Evolutionary conservation across 1,140 invertebrate species (phyloP).

Genomic region (Halotydeus destructor): DNA sequence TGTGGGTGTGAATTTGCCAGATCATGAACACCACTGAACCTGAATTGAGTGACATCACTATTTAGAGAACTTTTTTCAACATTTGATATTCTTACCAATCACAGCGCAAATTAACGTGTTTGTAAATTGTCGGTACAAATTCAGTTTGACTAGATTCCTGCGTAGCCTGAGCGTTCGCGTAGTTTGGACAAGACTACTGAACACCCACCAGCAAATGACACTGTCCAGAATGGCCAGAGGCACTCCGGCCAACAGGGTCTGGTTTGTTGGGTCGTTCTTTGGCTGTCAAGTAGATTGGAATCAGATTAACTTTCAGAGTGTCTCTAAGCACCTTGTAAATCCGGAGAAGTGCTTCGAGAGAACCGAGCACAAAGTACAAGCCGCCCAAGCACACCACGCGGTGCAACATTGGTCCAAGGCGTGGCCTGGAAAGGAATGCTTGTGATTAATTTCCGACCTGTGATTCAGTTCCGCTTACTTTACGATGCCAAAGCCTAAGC

Average conservation of each 20-base stretch:
- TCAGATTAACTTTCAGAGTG: slow-evolving; percentile 6
- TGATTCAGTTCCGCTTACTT: slow-evolving; percentile 53
- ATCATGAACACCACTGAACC: slow-evolving; percentile 75
- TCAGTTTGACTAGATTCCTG: slow-evolving; percentile 65
- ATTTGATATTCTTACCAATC: slow-evolving; percentile 29
- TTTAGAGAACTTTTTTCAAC: too few relatives aligned
- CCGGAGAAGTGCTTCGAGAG: slow-evolving; percentile 54
- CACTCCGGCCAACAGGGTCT: slow-evolving; percentile 45
- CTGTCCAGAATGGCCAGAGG: slow-evolving; percentile 42
- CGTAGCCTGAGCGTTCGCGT: slow-evolving; percentile 62
- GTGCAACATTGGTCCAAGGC: slow-evolving; percentile 61
- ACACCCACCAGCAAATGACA: slow-evolving; percentile 48
- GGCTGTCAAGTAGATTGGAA: slow-evolving; percentile 25
- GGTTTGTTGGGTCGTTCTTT: slow-evolving; percentile 39
- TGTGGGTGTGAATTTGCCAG: slow-evolving; percentile 57
- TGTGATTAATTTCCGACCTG: slow-evolving; percentile 1
- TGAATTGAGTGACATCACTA: slow-evolving; percentile 14
- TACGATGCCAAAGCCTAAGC: slow-evolving; percentile 80
- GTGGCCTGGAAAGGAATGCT: slow-evolving; percentile 35
- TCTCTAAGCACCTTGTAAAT: slow-evolving; percentile 31
- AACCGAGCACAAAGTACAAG: slow-evolving; percentile 59
- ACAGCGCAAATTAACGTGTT: slow-evolving; percentile 77
- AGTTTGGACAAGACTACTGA: slow-evolving; percentile 57
- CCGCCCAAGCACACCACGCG: slow-evolving; percentile 56
- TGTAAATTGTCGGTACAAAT: slow-evolving; percentile 73